Base-by-base conservation (phyloP, 2,888 invertebrate genomes). In the Sminthurinus aureus region DNA sequence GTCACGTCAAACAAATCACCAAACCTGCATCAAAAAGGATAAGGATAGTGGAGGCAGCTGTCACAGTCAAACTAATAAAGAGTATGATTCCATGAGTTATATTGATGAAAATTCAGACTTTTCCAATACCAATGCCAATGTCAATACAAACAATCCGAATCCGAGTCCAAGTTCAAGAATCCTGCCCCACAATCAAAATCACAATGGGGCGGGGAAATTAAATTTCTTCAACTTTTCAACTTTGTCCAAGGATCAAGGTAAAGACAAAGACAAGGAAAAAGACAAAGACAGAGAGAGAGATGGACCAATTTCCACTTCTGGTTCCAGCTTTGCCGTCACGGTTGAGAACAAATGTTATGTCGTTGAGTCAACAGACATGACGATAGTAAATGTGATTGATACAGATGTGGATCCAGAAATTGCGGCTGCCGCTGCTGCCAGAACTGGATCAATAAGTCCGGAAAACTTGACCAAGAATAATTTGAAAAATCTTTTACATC, bases 331-430 rank as follows among this genome's bases (percentile, higher is more conserved):
- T 51, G 22, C 67, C n/a, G 75, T 82, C 20, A 77, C 77, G 0
- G 77, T 78, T 1, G 82, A 77, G 67, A 78, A 82, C 13, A 82
- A 82, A 77, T 82, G 82, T 52, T 82, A 82, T 51, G 22, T 82
- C 22, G 82, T 82, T 1, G 82, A 77, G 26, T 64, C 76, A 24
- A 82, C 52, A 12, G 82, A 82, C 12, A 71, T 71, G 18, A 77
- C 77, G 38, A 69, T 82, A 8, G 22, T 78, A 0, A 67, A 82
- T n/a, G 69, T 79, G 24, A 71, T 69, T 18, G 81, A 81, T 2
- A 71, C 26, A 24, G 71, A 71, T 13, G 8, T 24, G 71, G 26
- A 22, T 71, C 24, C 15, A 20, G 11, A 11, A 11, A 11, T 20
- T 20, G 13, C 67, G 11, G 67, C 4, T 6, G 13, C 67, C 3